Conservation (phyloP, 2,888 invertebrate genomes). For the Patella pellucida region DNA sequence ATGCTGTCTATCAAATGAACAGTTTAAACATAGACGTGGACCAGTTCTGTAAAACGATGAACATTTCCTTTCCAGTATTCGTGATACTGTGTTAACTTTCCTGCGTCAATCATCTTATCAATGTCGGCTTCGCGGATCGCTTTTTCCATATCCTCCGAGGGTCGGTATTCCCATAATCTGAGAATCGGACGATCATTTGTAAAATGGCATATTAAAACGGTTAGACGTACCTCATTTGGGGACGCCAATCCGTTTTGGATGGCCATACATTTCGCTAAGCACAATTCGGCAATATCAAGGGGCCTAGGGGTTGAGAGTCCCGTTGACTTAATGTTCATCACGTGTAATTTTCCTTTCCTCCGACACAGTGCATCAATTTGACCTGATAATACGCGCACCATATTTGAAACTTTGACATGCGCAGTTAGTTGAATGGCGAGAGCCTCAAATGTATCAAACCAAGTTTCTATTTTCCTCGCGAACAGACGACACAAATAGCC, state of each 20-base stretch:
- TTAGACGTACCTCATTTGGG: constrained; percentile 46
- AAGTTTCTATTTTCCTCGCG: constrained; percentile 52
- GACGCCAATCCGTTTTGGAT: constrained; percentile 57
- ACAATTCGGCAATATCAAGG: constrained; percentile 56
- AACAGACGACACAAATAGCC: constrained; percentile 52
- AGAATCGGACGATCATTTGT: constrained; percentile 54
- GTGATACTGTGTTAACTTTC: constrained; percentile 53
- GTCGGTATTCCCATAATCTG: constrained; percentile 55
- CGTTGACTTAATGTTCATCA: constrained; percentile 54
- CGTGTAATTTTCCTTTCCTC: constrained; percentile 46
- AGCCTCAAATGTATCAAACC: constrained; percentile 59
- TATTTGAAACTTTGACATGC: constrained; percentile 59
- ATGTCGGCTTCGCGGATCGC: constrained; percentile 55
- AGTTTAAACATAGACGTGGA: neutral
- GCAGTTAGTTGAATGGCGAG: constrained; percentile 55
- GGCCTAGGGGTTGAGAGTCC: constrained; percentile 56
- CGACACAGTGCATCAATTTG: constrained; percentile 51
- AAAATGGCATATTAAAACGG: constrained; percentile 52
- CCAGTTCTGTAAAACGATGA: constrained; percentile 21
- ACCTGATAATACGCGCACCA: constrained; percentile 55
- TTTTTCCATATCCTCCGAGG: constrained; percentile 54
- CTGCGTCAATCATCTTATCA: constrained; percentile 59
- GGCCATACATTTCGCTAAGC: constrained; percentile 55
- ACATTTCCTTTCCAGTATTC: constrained; percentile 58
- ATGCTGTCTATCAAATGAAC: no score